Evolutionary conservation across 2,113 vertebrate genomes (phyloP).

Genomic region (Paratilapia polleni): DNA sequence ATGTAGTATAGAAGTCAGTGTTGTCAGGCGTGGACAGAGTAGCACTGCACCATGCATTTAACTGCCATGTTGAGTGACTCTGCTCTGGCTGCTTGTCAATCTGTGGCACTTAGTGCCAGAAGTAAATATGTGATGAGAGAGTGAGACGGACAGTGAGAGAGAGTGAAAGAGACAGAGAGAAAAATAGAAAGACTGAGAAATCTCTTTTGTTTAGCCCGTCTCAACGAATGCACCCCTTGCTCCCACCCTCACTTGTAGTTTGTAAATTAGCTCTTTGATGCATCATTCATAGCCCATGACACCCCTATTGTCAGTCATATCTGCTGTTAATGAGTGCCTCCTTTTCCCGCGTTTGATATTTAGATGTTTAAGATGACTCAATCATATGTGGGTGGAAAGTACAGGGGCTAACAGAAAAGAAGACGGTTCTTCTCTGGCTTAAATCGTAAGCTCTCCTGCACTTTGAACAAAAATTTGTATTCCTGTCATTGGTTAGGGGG

Average conservation of each 20-base stretch:
- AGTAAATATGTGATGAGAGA: conserved; percentile 31
- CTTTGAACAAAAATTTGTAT: conserved; percentile 79
- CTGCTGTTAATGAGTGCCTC: neutral
- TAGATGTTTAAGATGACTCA: conserved; percentile 42
- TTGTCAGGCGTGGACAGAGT: conserved; percentile 42
- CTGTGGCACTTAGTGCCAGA: conserved; percentile 45
- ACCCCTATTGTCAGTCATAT: conserved; percentile 1
- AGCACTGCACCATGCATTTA: conserved; percentile 47
- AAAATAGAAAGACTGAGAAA: conserved; percentile 29
- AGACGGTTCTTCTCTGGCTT: conserved; percentile 64
- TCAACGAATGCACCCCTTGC: conserved; percentile 1
- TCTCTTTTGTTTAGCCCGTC: conserved; percentile 22
- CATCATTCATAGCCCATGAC: conserved; percentile 2
- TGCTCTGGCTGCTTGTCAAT: conserved; percentile 59
- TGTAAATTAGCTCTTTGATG: conserved; percentile 25
- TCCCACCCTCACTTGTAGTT: neutral
- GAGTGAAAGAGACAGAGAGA: conserved; percentile 31
- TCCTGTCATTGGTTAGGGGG: conserved; percentile 66
- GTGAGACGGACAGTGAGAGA: conserved; percentile 29
- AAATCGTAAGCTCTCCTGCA: conserved; percentile 48
- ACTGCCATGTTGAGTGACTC: conserved; percentile 52
- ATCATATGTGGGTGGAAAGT: conserved; percentile 33
- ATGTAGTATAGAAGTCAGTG: conserved; percentile 12
- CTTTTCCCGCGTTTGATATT: conserved; percentile 20
- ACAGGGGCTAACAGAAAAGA: conserved; percentile 33